Evolutionary conservation across 1,140 invertebrate genomes (phyloP).

Genomic region (Radopholus similis): DNA sequence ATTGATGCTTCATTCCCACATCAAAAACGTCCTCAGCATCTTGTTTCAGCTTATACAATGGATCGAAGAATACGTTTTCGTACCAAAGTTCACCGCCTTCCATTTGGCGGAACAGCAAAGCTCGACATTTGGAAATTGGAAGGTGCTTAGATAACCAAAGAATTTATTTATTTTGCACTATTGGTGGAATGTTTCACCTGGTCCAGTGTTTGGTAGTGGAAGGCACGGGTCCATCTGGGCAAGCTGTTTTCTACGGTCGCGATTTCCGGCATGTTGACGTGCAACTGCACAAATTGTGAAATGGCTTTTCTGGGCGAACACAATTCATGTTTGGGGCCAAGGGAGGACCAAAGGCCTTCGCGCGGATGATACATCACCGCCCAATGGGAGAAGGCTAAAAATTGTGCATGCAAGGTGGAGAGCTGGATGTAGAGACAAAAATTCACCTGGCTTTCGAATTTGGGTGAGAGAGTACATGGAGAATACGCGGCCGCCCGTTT

Average conservation of each 20-base stretch:
- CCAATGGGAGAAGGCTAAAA: conserved; percentile 19
- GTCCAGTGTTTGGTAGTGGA: conserved; percentile 8
- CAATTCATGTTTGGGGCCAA: background rate
- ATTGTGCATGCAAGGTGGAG: background rate
- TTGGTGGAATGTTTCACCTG: background rate
- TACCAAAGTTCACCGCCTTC: conserved; percentile 19
- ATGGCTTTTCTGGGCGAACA: background rate
- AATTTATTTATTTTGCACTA: background rate
- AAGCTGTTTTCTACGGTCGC: background rate
- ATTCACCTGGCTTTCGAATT: conserved; percentile 13
- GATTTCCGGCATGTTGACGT: background rate
- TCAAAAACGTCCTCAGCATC: background rate
- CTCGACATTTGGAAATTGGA: background rate
- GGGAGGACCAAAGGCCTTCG: conserved; percentile 12
- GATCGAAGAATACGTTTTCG: conserved; percentile 20
- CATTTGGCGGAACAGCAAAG: conserved; percentile 25
- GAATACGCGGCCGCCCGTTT: background rate
- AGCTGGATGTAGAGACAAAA: background rate
- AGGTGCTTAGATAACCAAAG: background rate
- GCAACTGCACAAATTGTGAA: conserved; percentile 1
- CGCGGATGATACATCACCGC: conserved; percentile 3
- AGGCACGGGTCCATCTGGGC: conserved; percentile 3
- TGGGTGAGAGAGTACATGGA: conserved; percentile 14
- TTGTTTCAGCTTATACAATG: conserved; percentile 2
- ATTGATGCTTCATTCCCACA: background rate